Conservation (phyloP, 1,140 invertebrate genomes). For the Wasmannia auropunctata region DNA sequence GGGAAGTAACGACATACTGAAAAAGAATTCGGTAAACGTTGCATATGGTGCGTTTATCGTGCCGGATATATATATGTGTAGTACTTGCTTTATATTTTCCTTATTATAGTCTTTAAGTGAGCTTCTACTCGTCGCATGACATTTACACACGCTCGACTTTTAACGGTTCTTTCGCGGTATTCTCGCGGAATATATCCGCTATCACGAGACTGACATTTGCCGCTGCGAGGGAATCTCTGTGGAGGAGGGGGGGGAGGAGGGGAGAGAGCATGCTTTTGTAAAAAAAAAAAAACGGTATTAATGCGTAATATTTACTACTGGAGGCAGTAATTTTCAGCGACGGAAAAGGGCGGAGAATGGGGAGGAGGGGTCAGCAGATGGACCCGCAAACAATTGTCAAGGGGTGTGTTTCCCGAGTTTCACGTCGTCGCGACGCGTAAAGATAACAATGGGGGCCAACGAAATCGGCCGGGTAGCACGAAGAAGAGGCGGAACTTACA, state of each 20-base stretch:
- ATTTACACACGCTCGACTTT: conserved; percentile 15
- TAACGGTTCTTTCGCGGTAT: conserved; percentile 8
- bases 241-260: not conserved
- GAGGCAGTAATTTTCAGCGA: not conserved
- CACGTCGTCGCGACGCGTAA: not conserved
- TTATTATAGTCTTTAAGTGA: conserved; percentile 18
- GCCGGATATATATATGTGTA: not conserved
- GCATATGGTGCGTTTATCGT: not conserved
- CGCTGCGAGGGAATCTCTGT: not conserved
- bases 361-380: too few relatives aligned
- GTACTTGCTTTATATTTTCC: not conserved
- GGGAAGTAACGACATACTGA: not conserved
- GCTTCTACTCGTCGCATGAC: not conserved
- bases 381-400: conserved; percentile 56
- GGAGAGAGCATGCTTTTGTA: not conserved
- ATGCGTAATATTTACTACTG: not conserved
- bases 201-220: not conserved
- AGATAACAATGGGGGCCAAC: conserved; percentile 35
- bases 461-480: conserved; percentile 9
- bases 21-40: not conserved
- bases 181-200: conserved; percentile 6
- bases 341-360: not conserved
- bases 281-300: not conserved
- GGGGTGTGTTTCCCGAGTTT: not conserved
- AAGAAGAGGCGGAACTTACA: not conserved